These are phyloP conservation scores for Leptinotarsa juncta DNA, from an alignment of 2,888 invertebrate genomes.

Conservation along the genomic window DNA sequence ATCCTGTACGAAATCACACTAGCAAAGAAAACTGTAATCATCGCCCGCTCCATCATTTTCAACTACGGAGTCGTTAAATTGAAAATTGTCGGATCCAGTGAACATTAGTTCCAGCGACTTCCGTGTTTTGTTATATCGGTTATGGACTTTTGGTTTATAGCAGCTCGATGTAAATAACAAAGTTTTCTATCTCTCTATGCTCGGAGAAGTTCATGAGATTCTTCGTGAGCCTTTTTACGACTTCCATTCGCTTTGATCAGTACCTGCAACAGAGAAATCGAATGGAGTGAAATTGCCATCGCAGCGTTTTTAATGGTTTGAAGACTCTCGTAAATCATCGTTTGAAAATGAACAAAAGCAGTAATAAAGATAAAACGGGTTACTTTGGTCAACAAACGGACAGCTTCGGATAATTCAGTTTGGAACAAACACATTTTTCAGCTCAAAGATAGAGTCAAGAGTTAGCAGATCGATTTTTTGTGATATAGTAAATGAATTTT, in stretches of 20 bases:
- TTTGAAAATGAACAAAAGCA: constrained; percentile 3
- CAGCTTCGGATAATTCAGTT: background rate
- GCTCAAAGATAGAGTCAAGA: background rate
- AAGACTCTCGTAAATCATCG: background rate
- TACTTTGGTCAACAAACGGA: constrained; percentile 5
- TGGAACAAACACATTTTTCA: background rate
- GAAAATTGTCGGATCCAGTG: constrained; percentile 19
- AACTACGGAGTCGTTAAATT: constrained; percentile 14
- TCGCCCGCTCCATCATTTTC: constrained; percentile 6
- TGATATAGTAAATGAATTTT: too few species aligned
- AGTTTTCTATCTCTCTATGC: constrained; percentile 30
- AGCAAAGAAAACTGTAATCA: constrained; percentile 6
- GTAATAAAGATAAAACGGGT: constrained; percentile 1
- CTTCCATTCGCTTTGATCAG: constrained; percentile 30
- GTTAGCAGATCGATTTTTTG: too few species aligned
- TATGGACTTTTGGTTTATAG: constrained; percentile 24
- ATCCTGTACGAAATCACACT: constrained; percentile 6
- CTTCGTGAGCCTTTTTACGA: constrained; percentile 37
- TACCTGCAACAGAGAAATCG: constrained; percentile 39
- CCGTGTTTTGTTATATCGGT: constrained; percentile 22
- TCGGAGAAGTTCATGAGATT: constrained; percentile 22
- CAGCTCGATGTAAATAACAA: constrained; percentile 27
- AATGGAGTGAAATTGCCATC: constrained; percentile 26
- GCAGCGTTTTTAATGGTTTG: constrained; percentile 17
- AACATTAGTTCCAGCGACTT: constrained; percentile 12